Percentiles rank a stretch among this genome's conserved stretches.
These are phyloP conservation scores for Glaucidium brasilianum DNA, from an alignment of 2,113 vertebrate genomes.

Conservation along the genomic window DNA sequence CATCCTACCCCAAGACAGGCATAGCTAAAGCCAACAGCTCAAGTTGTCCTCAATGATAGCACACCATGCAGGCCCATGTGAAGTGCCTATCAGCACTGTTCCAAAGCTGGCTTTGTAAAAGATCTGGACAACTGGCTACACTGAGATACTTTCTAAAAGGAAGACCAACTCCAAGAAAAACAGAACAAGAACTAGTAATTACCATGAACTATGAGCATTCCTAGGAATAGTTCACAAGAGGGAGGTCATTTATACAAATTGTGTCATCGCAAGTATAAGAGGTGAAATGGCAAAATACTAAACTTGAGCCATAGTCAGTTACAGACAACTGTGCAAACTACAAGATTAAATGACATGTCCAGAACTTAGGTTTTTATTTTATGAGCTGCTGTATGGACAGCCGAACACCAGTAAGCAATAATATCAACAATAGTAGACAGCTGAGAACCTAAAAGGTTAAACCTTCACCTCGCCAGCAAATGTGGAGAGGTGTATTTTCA, in stretches of 20 bases:
- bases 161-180: not conserved
- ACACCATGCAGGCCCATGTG: not conserved
- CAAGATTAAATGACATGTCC: not conserved
- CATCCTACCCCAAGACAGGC: not conserved
- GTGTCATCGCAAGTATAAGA: not conserved
- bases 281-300: not conserved
- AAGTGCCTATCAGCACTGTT: fast-evolving
- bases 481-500: not conserved
- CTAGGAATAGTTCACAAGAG: not conserved
- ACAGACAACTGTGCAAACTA: not conserved
- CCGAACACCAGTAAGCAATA: not conserved
- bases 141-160: not conserved
- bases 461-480: not conserved
- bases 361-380: not conserved
- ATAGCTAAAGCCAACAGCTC: not conserved
- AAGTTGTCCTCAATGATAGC: not conserved
- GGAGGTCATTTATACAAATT: fast-evolving
- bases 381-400: not conserved
- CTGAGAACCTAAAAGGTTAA: not conserved
- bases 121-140: not conserved
- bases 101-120: not conserved
- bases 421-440: not conserved
- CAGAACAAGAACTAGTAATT: not conserved
- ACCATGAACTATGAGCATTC: not conserved
- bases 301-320: not conserved